A percentile compares a stretch with the other conserved stretches of the same genome.
Conservation (phyloP, 1,140 invertebrate species). For the Sinella curviseta region DNA sequence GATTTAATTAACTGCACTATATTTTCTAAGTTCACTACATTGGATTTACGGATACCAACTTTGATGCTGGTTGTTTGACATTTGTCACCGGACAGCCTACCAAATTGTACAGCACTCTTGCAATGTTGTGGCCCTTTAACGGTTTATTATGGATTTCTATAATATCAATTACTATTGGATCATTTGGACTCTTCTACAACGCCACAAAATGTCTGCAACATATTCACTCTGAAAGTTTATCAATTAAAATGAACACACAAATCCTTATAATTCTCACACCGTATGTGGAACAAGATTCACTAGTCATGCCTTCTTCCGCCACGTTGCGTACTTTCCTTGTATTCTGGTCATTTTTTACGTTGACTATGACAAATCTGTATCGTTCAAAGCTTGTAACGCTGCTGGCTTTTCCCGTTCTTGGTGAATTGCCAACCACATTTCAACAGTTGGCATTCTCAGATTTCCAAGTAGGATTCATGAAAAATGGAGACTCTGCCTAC, state of each 20-base stretch:
- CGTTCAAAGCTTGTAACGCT: constrained; percentile 38
- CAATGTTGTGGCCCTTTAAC: background rate
- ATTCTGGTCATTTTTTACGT: constrained; percentile 34
- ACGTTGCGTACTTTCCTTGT: constrained; percentile 22
- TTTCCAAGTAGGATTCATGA: constrained; percentile 34
- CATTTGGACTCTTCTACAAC: background rate
- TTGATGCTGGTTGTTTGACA: background rate
- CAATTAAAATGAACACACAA: background rate
- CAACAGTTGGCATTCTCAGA: constrained; percentile 35
- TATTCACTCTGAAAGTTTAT: constrained; percentile 9
- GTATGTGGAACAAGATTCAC: constrained; percentile 32
- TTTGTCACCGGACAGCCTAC: background rate
- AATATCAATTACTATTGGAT: background rate
- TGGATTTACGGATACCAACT: background rate
- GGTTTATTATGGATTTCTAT: background rate
- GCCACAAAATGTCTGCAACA: background rate
- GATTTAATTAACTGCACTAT: background rate
- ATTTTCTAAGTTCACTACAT: background rate
- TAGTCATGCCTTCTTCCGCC: background rate
- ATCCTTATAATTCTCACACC: background rate
- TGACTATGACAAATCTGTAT: constrained; percentile 38
- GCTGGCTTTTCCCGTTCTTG: constrained; percentile 34
- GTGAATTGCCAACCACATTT: constrained; percentile 35
- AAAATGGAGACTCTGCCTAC: background rate
- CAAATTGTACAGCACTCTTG: background rate